phyloP scores from a whole-genome alignment of 64 coral and sea anemone species.

The Stichodactyla mertensii region DNA sequence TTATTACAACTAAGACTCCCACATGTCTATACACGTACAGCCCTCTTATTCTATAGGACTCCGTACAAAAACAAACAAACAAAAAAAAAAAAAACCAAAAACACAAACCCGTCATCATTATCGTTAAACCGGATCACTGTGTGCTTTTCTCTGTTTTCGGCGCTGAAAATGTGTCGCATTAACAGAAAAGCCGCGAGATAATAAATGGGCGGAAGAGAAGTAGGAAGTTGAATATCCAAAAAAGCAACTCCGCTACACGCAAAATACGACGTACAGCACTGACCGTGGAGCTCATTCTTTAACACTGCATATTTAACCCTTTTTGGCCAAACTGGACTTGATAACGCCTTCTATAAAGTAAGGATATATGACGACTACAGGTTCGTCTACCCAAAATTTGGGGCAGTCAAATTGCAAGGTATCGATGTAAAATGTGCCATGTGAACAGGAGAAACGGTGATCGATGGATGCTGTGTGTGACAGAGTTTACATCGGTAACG shows the following conservation, averaged over 20 bases:
- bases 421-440: background rate
- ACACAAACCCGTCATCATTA: background rate
- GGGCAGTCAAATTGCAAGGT: background rate
- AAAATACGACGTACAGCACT: background rate
- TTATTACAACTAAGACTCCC: background rate
- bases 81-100: no score
- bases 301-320: background rate
- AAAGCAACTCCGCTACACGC: background rate
- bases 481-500: no score
- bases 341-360: background rate
- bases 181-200: background rate
- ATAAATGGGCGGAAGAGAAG: background rate
- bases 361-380: background rate
- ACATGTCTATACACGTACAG: background rate
- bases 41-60: background rate
- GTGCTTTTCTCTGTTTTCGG: background rate
- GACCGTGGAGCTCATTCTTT: no score
- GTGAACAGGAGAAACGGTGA: no score
- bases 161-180: background rate
- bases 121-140: background rate
- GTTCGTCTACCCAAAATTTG: background rate
- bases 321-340: background rate
- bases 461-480: no score
- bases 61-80: no score
- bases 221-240: conserved; percentile 4